Evolutionary conservation across 2,888 invertebrate genomes (phyloP), one percentile per base, ranked within the genome.

Genomic region (Platynereis dumerilii): DNA sequence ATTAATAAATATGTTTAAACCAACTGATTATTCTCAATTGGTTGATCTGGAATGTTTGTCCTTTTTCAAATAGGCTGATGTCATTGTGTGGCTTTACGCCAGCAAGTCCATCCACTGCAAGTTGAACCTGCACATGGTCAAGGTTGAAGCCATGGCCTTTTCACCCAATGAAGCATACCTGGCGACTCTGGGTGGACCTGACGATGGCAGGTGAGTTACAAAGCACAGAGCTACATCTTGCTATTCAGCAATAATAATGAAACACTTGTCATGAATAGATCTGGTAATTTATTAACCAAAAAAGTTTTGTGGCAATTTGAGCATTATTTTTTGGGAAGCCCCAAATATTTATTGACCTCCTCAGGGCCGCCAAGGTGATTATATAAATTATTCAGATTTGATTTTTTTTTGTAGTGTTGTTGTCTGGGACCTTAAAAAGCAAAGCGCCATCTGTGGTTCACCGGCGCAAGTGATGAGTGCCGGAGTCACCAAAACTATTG

Each of bases 31-130:
- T n/a, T n/a, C n/a, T n/a, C n/a, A n/a, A n/a, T n/a, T n/a, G n/a
- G n/a, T n/a, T n/a, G n/a, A n/a, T n/a, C n/a, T n/a, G n/a, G n/a
- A n/a, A n/a, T n/a, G n/a, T n/a, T n/a, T n/a, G n/a, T n/a, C n/a
- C n/a, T n/a, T n/a, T n/a, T n/a, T n/a, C n/a, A n/a, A 48, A 10
- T 74, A 87, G 87, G 87, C 95, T 0, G 88, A 89, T 65, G 91
- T 93, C 0, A 93, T 94, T 71, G 84, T 96, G 20, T 96, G 96
- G 96, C 90, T 93, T 79, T 95, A 91, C 79, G 86, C 89, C 17
- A 88, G 87, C 58, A 88, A 87, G 70, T 84, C 84, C 39, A 85
- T 89, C 68, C 78, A 91, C 39, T 88, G 89, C 0, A 89, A 89
- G 59, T 91, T 95, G 29, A 91, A 91, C 79, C 85, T 93, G 54